These are phyloP conservation scores for Carlito syrichta DNA, from an alignment of 2,113 vertebrate genomes.

Conservation along the genomic window DNA sequence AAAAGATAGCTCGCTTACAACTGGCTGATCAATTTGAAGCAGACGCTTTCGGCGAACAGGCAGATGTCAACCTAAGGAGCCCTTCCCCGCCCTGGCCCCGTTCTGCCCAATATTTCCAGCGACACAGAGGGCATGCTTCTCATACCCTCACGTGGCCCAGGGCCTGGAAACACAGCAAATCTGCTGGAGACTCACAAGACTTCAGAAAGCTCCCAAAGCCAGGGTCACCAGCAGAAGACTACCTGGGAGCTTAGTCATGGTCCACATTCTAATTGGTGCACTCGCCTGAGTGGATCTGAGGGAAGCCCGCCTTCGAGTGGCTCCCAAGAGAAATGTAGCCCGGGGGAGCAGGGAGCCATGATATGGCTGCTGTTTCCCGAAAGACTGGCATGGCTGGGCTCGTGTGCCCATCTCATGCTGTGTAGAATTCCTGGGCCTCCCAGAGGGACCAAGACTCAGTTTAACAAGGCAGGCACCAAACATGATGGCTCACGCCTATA, in stretches of 20 bases:
- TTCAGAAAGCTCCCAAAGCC: background rate
- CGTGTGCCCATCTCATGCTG: background rate
- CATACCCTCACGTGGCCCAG: too few species aligned
- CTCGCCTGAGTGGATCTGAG: background rate
- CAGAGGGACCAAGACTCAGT: background rate
- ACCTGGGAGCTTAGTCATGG: background rate
- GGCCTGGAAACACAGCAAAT: background rate
- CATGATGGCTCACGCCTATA: too few species aligned
- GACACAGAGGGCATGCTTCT: background rate
- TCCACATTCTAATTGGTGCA: rapidly evolving
- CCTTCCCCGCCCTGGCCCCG: background rate
- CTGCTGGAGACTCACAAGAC: background rate
- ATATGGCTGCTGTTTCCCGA: too few species aligned
- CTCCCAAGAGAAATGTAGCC: rapidly evolving
- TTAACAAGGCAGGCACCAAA: background rate
- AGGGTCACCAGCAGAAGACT: background rate
- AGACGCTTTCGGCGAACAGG: background rate
- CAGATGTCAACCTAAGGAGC: background rate
- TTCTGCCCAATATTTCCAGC: background rate
- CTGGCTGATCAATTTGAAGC: background rate
- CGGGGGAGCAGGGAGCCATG: rapidly evolving
- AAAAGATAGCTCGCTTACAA: background rate
- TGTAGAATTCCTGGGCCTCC: background rate
- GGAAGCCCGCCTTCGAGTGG: background rate
- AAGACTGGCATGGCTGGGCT: background rate